phyloP scores from a whole-genome alignment of 2,888 invertebrate genomes.

The Parnassius mnemosyne region DNA sequence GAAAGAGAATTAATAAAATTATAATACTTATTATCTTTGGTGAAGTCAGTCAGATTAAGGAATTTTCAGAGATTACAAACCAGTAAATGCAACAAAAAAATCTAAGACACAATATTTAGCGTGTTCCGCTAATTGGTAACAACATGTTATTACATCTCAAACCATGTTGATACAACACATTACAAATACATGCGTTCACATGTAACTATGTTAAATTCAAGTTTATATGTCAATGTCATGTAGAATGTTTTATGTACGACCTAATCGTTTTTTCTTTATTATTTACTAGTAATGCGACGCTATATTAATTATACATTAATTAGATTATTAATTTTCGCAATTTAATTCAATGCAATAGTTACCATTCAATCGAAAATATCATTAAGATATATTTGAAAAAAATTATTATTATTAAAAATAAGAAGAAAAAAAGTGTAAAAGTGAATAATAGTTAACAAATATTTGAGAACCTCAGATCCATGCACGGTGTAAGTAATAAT shows the following conservation, averaged over 20 bases:
- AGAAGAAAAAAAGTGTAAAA: no score
- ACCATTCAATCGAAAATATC: no score
- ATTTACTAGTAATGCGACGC: neutral
- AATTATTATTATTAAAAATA: no score
- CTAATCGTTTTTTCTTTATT: neutral
- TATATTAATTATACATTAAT: neutral
- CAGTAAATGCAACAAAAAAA: neutral
- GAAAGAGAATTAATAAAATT: neutral
- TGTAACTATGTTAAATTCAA: neutral
- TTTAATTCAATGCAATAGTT: no score
- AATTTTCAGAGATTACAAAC: neutral
- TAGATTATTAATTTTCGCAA: no score
- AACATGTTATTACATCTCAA: neutral
- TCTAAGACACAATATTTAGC: neutral
- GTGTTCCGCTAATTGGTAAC: neutral
- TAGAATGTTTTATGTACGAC: neutral
- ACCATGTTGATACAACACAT: slow-evolving; percentile 1
- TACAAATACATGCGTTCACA: neutral
- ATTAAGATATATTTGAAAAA: no score
- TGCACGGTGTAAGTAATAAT: no score
- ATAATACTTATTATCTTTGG: slow-evolving; percentile 12
- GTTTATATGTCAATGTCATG: neutral
- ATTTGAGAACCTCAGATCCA: no score
- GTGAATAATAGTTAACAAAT: no score
- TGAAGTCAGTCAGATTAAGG: slow-evolving; percentile 10